Evolutionary conservation across 2,113 vertebrate species (phyloP), one percentile per base, ranked within the genome.

Genomic region (Aegotheles bennettii): DNA sequence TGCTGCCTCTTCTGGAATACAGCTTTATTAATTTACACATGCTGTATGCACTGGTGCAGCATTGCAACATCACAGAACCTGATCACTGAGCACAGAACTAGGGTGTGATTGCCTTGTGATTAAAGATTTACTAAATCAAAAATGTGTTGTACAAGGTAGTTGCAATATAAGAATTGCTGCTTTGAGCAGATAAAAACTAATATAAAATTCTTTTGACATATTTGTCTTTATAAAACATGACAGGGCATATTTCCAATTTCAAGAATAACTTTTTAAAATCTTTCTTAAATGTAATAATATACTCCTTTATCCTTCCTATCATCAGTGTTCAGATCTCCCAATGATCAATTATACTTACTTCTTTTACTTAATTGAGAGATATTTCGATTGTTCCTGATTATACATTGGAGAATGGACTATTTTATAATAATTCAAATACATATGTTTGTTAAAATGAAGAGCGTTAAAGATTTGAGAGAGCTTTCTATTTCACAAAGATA

Each of bases 21-120:
- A 80, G 50, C 75, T 91, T 80, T 91, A 78, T 90, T 96, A 83
- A 91, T 69, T 91, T 91, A 85, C 84, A 85, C 42, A n/a, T 91
- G 26, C 84, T 94, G 35, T 88, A 70, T 63, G 78, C 54, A 67
- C 78, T 54, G 70, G 67, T 80, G 89, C 90, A 84, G 50, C 51
- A 38, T 80, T 93, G 79, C 93, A 88, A 53, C 75, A 91, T 93
- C 63, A 47, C 70, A 73, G 84, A 91, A 79, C 68, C 63, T 93
- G 91, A 80, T 83, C 92, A 67, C 84, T 74, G 51, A 91, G 59
- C 85, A 84, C 75, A 90, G 81, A 95, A 79, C 59, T 48, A 33
- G 47, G 70, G 61, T 29, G 67, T 61, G 77, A 78, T 93, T 89
- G 53, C 65, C 87, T 76, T 91, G 65, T 68, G 45, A 84, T 89